phyloP scores from a whole-genome alignment of 2,113 vertebrate species.

The Zootoca vivipara region DNA sequence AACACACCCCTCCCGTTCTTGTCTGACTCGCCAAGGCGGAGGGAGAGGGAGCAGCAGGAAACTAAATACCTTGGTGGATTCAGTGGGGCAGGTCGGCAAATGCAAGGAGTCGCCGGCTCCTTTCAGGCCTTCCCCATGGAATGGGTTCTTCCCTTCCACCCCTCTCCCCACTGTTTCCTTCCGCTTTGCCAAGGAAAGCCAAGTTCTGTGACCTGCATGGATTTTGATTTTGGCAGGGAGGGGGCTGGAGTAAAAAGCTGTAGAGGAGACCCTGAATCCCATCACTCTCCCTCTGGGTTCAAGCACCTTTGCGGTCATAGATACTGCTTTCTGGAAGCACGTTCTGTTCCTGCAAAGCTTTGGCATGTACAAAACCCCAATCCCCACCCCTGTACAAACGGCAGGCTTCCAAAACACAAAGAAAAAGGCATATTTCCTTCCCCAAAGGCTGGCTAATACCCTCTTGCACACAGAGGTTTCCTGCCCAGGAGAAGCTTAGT shows the following conservation, averaged over 20 bases:
- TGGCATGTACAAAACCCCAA: no score
- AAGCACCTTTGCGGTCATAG: no score
- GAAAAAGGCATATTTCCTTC: not conserved
- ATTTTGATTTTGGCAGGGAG: not conserved
- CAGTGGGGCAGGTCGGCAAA: not conserved
- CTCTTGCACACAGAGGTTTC: not conserved
- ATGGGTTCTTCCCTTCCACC: no score
- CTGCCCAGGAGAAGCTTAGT: not conserved
- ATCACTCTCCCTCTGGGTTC: no score
- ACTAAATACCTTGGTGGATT: no score
- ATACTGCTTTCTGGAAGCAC: no score
- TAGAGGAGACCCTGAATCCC: not conserved
- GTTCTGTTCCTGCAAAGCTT: no score
- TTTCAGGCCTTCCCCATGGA: no score
- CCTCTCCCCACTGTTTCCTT: not conserved
- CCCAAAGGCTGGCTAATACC: not conserved
- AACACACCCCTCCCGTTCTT: not conserved
- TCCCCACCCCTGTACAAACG: not conserved
- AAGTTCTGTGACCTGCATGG: not conserved
- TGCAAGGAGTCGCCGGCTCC: not conserved
- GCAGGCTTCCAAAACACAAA: not conserved
- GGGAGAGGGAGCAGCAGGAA: no score
- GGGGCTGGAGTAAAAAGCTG: not conserved
- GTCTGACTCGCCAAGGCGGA: not conserved
- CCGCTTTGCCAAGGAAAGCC: not conserved